phyloP scores from a whole-genome alignment of 2,797 vertebrate genomes.

The Spheniscus humboldti region DNA sequence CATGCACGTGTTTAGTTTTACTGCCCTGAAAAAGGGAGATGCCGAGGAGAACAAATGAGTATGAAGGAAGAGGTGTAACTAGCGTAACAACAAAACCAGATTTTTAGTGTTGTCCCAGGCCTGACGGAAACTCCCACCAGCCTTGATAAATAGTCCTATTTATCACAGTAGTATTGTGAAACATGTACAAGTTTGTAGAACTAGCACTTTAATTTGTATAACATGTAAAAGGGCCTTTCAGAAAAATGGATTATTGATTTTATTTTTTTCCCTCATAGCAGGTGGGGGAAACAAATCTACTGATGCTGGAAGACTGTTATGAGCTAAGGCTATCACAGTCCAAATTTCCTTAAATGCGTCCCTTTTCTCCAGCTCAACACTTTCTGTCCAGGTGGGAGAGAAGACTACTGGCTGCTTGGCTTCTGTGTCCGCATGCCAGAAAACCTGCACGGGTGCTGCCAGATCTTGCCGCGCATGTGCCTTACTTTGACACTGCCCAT shows the following conservation, averaged over 20 bases:
- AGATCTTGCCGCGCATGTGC: rapidly evolving
- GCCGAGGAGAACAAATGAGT: not conserved
- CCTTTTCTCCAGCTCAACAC: not conserved
- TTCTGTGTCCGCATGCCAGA: not conserved
- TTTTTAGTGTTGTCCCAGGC: not conserved
- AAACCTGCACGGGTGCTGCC: not conserved
- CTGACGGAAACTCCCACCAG: not conserved
- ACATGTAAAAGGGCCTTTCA: not conserved
- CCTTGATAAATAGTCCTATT: not conserved
- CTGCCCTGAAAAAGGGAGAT: not conserved
- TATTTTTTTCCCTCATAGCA: not conserved
- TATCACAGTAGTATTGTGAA: not conserved
- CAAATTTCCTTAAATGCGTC: not conserved
- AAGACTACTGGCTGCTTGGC: not conserved
- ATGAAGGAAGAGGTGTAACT: not conserved
- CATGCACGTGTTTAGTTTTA: not conserved
- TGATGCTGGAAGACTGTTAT: not conserved
- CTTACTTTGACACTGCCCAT: not conserved
- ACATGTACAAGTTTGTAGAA: not conserved
- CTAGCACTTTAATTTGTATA: not conserved
- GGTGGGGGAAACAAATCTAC: not conserved
- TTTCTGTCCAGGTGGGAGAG: not conserved
- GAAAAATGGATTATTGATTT: not conserved
- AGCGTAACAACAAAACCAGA: not conserved
- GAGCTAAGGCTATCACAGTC: not conserved